Conservation (phyloP, 2,113 vertebrate genomes). For the Cygnus atratus region DNA sequence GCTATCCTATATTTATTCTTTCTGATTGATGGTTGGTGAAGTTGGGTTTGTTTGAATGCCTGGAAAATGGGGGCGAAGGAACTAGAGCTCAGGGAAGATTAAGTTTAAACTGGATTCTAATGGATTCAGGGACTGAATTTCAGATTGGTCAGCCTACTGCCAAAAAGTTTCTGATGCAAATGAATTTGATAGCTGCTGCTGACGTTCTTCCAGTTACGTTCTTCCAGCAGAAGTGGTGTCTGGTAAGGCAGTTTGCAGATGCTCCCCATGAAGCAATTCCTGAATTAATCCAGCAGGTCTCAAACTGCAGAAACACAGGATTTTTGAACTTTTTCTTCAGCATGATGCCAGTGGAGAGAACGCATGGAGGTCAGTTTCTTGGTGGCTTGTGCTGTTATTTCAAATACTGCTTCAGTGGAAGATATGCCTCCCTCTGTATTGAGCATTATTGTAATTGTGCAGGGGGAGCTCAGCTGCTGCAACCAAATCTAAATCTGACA, state of each 20-base stretch:
- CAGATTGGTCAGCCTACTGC: slow-evolving; percentile 24
- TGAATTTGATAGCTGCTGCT: background rate
- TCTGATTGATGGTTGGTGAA: background rate
- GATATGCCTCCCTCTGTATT: rapidly evolving
- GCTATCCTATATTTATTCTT: background rate
- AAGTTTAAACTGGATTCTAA: background rate
- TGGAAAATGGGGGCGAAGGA: background rate
- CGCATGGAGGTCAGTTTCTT: background rate
- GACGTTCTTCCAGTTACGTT: background rate
- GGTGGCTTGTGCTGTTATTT: background rate
- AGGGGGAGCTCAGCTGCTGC: background rate
- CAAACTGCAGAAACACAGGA: background rate
- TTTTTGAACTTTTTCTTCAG: background rate
- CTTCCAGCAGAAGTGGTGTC: background rate
- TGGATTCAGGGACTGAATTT: slow-evolving; percentile 6
- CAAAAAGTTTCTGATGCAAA: slow-evolving; percentile 5
- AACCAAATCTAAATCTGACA: background rate
- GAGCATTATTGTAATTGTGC: background rate
- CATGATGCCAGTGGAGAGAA: rapidly evolving
- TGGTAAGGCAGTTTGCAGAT: background rate
- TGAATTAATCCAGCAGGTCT: background rate
- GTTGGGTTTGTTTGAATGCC: background rate
- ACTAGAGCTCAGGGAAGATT: background rate
- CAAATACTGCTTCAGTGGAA: background rate
- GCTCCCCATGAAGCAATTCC: background rate